Evolutionary conservation across 1,140 invertebrate genomes (phyloP), one percentile per base, ranked within the genome.

Genomic region (Ips nitidus): DNA sequence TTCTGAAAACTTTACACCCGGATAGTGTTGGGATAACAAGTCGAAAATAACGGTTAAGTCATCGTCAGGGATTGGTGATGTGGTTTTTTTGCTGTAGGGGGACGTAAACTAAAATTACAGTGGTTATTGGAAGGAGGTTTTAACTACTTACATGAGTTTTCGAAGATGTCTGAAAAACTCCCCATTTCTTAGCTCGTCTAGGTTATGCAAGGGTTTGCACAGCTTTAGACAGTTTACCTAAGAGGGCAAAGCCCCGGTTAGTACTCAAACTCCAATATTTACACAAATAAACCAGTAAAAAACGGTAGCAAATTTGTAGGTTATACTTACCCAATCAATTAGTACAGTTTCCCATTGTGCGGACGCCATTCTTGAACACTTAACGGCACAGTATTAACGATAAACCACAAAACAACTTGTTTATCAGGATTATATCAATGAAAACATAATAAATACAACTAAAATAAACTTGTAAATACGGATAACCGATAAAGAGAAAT

Each of bases 181-280:
- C 2, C 75, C 74, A 71, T 74, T 66, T 66, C 66, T 67, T n/a
- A 79, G 64, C 6, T 74, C 73, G 38, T 74, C 70, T 40, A 79
- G 56, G 22, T 68, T 73, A 8, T 73, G 58, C n/a, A 80, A 71
- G 2, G 72, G 58, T 62, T 75, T 75, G 2, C 60, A 71, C 37
- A 80, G 52, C 70, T 77, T 74, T 53, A 79, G 73, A 74, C 78
- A 79, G 59, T 80, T 80, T 52, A 77, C 72, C 77, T 79, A 56
- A 50, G 74, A 73, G 43, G 36, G 6, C 39, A 65, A 56, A 58
- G 36, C 38, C 5, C n/a, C 2, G 56, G 22, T 2, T 22, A 65
- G 42, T 40, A 56, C 38, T 63, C 2, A 41, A 63, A 5, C 47
- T 61, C 47, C 4, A 8, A 3, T 8, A 40, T 40, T 5, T 40